Base-by-base conservation (phyloP, 2,888 invertebrate genomes). In the Punctoribates punctum region DNA sequence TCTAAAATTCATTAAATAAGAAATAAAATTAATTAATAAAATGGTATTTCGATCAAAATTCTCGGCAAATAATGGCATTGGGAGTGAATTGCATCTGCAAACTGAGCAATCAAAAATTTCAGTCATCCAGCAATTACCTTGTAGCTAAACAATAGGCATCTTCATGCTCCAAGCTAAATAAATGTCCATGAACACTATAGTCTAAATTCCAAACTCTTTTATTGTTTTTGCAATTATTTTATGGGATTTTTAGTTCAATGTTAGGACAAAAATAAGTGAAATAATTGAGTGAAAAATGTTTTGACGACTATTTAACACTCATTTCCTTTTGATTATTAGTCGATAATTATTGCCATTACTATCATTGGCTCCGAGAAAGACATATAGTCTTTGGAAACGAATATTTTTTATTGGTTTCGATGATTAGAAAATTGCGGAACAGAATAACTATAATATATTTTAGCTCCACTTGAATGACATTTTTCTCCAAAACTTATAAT, bases 391-490 rank as follows among this genome's bases (percentile, higher is more conserved):
- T 65, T 15, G 27, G 27, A 65, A 65, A 65, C 25, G 23, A 57
- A 57, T 23, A 23, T 17, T 25, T 57, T 23, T 25, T 25, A 57
- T 57, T 57, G n/a, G 13, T 57, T 57, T 27, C 27, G 60, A 67
- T 54, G 54, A 54, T 54, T 54, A 20, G 20, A 23, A 20, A 54
- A 23, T 54, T 25, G n/a, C 54, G 20, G 25, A 54, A 23, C 20
- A 54, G 25, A 54, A 20, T 23, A 54, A 54, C 27, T 65, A 34
- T 34, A 65, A 34, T 42, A 67, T 67, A 67, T 42, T 67, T 67
- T 67, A 67, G 67, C n/a, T 67, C 29, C 67, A 67, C 38, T 67
- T 67, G 67, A 67, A 34, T 34, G 34, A 15, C 67, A 67, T 67
- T 65, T 67, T 17, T 15, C 9, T 1, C 17, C 1, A 51, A 67